phyloP scores from a whole-genome alignment of 2,113 vertebrate genomes.

The Leiothrix lutea region DNA sequence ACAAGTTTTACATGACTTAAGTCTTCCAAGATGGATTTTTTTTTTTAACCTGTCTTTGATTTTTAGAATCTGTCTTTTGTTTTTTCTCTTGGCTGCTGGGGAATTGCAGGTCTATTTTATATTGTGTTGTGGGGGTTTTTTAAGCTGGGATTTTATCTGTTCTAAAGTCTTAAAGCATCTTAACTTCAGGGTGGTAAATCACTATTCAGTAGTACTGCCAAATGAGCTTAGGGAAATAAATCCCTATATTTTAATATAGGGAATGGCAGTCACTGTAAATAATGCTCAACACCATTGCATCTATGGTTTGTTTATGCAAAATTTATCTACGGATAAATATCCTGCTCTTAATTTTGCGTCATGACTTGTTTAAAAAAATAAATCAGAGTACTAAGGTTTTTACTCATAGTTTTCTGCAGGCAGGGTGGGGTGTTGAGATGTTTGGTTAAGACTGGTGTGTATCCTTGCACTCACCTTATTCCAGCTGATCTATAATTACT shows the following conservation, averaged over 20 bases:
- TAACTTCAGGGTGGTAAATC: slow-evolving; percentile 17
- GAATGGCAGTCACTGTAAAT: background rate
- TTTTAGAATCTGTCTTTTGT: background rate
- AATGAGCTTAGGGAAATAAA: slow-evolving; percentile 39
- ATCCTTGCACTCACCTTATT: background rate
- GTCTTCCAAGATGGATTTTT: background rate
- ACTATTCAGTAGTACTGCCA: background rate
- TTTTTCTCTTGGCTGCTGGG: background rate
- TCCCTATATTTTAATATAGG: background rate
- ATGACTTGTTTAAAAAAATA: background rate
- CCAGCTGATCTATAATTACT: background rate
- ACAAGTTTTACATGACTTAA: background rate
- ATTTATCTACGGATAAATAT: background rate
- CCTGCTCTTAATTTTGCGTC: background rate
- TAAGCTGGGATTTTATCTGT: slow-evolving; percentile 7
- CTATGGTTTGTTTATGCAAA: background rate
- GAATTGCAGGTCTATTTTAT: background rate
- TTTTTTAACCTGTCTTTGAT: background rate
- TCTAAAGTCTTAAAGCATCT: slow-evolving; percentile 28
- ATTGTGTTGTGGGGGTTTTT: background rate
- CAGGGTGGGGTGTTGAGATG: background rate
- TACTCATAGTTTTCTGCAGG: background rate
- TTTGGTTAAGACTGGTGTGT: background rate
- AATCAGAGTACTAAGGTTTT: background rate
- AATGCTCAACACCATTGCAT: background rate